Conservation (phyloP, 2,797 vertebrate genomes). For the Cyclopterus lumpus region DNA sequence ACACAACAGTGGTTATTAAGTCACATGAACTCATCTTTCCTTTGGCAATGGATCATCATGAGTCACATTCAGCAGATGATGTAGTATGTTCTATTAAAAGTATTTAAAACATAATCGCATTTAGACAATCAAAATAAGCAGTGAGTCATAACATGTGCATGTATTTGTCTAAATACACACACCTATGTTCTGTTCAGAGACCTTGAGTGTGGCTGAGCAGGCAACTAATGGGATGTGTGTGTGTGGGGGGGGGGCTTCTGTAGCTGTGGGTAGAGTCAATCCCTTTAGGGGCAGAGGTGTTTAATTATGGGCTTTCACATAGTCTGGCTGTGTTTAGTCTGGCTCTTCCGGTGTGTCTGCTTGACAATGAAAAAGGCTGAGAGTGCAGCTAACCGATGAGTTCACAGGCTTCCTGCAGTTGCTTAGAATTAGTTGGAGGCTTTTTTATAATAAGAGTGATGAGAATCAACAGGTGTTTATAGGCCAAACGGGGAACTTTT, state of each 20-base stretch:
- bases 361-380: constrained; percentile 38
- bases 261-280: constrained; percentile 31
- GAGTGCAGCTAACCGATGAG: constrained; percentile 26
- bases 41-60: not conserved
- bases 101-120: not conserved
- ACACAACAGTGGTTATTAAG: not conserved
- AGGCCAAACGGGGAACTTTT: constrained; percentile 25
- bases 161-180: not conserved
- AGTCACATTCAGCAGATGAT: not conserved
- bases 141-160: not conserved
- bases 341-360: constrained; percentile 50
- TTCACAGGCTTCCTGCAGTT: constrained; percentile 41
- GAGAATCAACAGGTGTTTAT: constrained; percentile 38
- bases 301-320: constrained; percentile 76
- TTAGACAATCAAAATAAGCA: not conserved
- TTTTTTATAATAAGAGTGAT: constrained; percentile 27
- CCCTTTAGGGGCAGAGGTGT: constrained; percentile 70
- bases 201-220: constrained; percentile 11
- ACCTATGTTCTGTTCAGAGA: not conserved
- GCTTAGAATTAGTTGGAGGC: constrained; percentile 34
- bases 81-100: not conserved
- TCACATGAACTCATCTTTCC: constrained; percentile 3
- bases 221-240: constrained; percentile 13
- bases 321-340: constrained; percentile 62
- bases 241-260: not conserved